Conservation (phyloP, 2,113 vertebrate genomes). For the Equus przewalskii region DNA sequence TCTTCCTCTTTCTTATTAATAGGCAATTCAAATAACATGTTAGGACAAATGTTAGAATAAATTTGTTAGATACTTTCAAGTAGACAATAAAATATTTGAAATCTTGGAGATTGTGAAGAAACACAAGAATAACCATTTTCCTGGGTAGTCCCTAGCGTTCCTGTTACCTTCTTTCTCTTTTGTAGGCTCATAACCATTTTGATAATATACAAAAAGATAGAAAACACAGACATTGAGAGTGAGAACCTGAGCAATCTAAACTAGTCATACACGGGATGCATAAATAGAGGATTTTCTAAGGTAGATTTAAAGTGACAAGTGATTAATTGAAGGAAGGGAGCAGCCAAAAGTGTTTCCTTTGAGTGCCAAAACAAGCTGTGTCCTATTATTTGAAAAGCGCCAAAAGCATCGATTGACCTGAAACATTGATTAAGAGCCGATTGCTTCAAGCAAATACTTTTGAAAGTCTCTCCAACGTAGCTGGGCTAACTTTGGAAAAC, state of each 20-base stretch:
- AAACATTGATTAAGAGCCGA: slow-evolving; percentile 65
- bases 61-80: background rate
- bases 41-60: background rate
- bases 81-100: background rate
- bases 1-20: background rate
- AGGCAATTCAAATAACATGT: background rate
- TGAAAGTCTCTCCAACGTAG: background rate
- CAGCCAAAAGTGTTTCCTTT: slow-evolving; percentile 32
- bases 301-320: slow-evolving; percentile 49
- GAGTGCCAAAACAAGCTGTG: slow-evolving; percentile 31
- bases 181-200: background rate
- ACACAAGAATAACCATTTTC: background rate
- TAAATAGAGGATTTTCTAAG: background rate
- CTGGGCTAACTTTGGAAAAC: slow-evolving; percentile 26
- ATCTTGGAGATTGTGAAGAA: background rate
- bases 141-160: background rate
- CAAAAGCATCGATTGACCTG: slow-evolving; percentile 63
- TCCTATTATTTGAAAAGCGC: slow-evolving; percentile 63
- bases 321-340: slow-evolving; percentile 59
- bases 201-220: background rate
- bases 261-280: background rate
- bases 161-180: background rate
- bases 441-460: slow-evolving; percentile 64
- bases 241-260: background rate
- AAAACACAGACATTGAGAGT: background rate